phyloP scores from a whole-genome alignment of 1,140 invertebrate species.

The Laupala kohalensis region DNA sequence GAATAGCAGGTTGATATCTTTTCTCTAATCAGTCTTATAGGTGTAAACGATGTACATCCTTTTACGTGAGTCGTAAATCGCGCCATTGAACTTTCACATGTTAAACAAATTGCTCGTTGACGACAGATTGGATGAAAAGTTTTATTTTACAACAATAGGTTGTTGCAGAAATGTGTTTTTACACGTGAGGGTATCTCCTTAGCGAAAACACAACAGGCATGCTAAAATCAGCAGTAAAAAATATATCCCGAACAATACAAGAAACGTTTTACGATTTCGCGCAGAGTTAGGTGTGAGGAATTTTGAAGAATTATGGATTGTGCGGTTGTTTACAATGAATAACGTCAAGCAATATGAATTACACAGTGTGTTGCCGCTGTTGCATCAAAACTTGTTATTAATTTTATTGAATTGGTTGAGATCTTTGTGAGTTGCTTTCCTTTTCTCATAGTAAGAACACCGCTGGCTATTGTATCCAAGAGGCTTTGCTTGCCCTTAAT shows the following conservation, averaged over 20 bases:
- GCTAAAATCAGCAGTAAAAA: neutral
- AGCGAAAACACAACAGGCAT: neutral
- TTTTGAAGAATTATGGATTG: neutral
- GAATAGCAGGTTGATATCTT: too few relatives aligned
- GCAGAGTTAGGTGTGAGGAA: neutral
- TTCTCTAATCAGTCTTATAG: too few relatives aligned
- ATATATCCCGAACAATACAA: neutral
- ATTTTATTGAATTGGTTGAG: neutral
- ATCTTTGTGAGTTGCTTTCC: neutral
- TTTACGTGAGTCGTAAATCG: neutral
- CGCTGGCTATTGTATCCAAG: neutral
- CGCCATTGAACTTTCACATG: neutral
- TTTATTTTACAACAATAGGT: neutral
- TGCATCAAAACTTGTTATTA: neutral
- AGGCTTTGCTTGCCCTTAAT: constrained; percentile 6
- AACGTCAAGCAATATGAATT: neutral
- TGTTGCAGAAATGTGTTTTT: neutral
- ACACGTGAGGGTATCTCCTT: neutral
- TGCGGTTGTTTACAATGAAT: neutral
- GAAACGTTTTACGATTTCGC: neutral
- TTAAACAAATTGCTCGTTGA: neutral
- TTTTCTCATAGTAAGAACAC: neutral
- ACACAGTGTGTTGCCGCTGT: neutral
- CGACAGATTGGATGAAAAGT: neutral
- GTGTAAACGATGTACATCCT: too few relatives aligned